Conservation (phyloP, 2,113 vertebrate genomes). For the Opisthocomus hoazin region DNA sequence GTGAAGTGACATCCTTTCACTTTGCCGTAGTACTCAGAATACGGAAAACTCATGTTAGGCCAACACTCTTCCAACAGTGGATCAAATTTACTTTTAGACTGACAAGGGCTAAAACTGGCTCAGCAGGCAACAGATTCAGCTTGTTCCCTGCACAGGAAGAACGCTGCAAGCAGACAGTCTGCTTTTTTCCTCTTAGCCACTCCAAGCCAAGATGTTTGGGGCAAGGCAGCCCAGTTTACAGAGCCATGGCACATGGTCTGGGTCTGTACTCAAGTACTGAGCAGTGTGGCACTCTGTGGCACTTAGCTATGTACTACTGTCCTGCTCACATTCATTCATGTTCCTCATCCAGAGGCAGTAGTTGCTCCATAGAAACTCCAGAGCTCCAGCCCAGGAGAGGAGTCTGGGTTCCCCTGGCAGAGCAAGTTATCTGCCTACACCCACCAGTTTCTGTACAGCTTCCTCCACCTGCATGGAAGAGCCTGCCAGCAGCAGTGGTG, state of each 20-base stretch:
- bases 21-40: neutral
- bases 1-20: neutral
- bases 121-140: neutral
- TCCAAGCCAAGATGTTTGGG: neutral
- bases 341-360: neutral
- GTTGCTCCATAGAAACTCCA: neutral
- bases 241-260: neutral
- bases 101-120: neutral
- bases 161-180: neutral
- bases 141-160: neutral
- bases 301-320: neutral
- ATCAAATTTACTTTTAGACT: neutral
- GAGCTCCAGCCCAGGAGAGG: neutral
- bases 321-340: neutral
- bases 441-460: neutral
- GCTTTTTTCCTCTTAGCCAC: neutral
- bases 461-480: constrained; percentile 25
- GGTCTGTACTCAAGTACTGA: neutral
- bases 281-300: neutral
- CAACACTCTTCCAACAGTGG: neutral
- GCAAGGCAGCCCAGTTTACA: neutral
- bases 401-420: neutral
- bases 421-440: constrained; percentile 9
- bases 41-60: neutral
- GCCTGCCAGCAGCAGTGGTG: neutral